Conservation (phyloP, 2,113 vertebrate genomes). For the Cheirogaleus medius region DNA sequence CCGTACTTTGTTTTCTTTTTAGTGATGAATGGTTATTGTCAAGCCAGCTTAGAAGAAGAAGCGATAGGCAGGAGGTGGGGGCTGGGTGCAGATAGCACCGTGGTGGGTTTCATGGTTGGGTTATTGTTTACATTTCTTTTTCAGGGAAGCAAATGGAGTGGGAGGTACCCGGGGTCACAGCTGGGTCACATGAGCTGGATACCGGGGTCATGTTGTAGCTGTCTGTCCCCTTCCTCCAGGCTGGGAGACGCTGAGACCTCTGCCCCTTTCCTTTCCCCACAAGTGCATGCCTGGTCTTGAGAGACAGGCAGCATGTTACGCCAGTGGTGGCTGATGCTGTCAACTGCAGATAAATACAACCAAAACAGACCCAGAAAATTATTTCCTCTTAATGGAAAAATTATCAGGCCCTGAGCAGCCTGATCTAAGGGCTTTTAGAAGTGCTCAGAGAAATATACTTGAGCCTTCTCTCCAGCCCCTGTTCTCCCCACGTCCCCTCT, state of each 20-base stretch:
- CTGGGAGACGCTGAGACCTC: neutral
- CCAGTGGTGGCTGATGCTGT: slow-evolving; percentile 58
- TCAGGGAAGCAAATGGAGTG: slow-evolving; percentile 63
- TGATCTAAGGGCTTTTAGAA: slow-evolving; percentile 74
- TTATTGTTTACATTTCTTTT: slow-evolving; percentile 62
- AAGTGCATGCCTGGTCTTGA: neutral
- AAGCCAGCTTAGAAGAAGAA: slow-evolving; percentile 69
- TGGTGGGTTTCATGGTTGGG: neutral
- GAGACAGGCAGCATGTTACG: slow-evolving; percentile 29
- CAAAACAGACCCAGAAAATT: slow-evolving; percentile 78
- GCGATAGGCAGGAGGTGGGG: slow-evolving; percentile 68
- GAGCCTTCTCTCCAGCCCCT: neutral
- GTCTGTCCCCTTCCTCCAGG: neutral
- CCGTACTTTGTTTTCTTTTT: slow-evolving; percentile 77
- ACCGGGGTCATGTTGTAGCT: neutral
- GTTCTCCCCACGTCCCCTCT: neutral
- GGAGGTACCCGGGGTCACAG: slow-evolving; percentile 59
- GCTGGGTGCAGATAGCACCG: neutral
- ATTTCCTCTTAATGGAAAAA: slow-evolving; percentile 82
- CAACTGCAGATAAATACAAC: slow-evolving; percentile 75
- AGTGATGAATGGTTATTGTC: slow-evolving; percentile 80
- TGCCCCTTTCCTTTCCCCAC: neutral
- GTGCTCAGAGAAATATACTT: slow-evolving; percentile 55
- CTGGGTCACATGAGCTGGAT: slow-evolving; percentile 27
- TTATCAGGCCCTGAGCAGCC: slow-evolving; percentile 75